Evolutionary conservation across 2,113 vertebrate genomes (phyloP), one percentile per base, ranked within the genome.

Genomic region (Marmota flaviventris): DNA sequence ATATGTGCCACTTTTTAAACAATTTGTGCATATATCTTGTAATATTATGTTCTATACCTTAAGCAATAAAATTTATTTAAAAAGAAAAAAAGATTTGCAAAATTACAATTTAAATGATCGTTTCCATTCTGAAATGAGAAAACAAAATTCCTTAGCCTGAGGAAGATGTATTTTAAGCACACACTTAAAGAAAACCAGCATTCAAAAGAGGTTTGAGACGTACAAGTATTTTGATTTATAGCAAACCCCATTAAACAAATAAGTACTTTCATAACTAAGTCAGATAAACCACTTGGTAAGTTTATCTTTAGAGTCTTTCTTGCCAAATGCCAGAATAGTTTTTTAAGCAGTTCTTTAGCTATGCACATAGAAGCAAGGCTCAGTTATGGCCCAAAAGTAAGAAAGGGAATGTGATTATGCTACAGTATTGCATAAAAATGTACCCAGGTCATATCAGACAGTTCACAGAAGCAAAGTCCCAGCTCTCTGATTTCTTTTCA

Each of bases 231-330:
- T 94, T 81, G 25, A 79, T 89, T 45, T 78, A 56, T 2, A 94
- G 72, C 22, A 96, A 87, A 95, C 11, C 92, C 29, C 37, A 89
- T 70, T 84, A 96, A 95, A 91, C 69, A 76, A 83, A 51, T 39
- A 48, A 82, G 69, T 67, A 69, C 48, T 93, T 53, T 84, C 32
- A 56, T 91, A 70, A 89, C 53, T 29, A 51, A 92, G 25, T 95
- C 39, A 45, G 42, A 45, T 45, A 45, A 45, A 61, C 27, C 42
- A 83, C 79, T 89, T 53, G 61, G 83, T 56, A 93, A 16, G 11
- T 77, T 67, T 70, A 32, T 85, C 65, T 42, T 85, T n/a, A 92
- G 75, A 82, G 22, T 67, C 18, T 87, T 88, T 48, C 77, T 85
- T 51, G 17, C 72, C 48, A 77, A 87, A 81, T 24, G 13, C 6